A percentile compares a stretch with the other conserved stretches of the same genome.
Conservation (phyloP, 2,888 invertebrate species). For the Alviniconcha strummeri region DNA sequence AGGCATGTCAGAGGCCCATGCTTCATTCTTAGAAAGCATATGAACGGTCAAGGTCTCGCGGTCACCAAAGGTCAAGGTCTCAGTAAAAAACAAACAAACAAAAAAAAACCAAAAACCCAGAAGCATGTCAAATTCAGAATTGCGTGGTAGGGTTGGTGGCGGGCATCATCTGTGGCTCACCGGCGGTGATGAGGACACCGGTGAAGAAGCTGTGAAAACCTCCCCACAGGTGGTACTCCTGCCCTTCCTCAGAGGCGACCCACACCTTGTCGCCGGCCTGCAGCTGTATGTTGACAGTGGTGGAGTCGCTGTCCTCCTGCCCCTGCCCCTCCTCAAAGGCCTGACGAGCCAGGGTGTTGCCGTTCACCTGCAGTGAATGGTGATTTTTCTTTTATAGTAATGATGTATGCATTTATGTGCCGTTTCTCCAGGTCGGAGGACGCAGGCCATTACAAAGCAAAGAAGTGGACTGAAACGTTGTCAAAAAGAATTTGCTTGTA, state of each 20-base stretch:
- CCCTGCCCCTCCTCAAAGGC: constrained; percentile 3
- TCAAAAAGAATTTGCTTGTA: too few species aligned
- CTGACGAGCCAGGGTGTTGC: constrained; percentile 4
- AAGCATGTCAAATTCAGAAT: not conserved
- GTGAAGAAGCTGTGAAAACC: constrained; percentile 13
- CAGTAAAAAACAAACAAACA: too few species aligned
- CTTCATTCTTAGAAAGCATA: too few species aligned
- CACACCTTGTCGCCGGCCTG: constrained; percentile 13
- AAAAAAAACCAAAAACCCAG: too few species aligned
- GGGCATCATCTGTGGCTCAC: not conserved
- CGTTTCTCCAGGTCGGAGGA: too few species aligned
- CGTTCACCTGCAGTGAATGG: not conserved
- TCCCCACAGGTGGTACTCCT: constrained; percentile 14
- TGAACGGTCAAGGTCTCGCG: too few species aligned
- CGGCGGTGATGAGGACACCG: not conserved
- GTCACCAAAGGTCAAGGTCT: too few species aligned
- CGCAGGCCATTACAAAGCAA: too few species aligned
- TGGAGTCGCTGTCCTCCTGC: constrained; percentile 23
- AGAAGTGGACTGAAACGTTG: too few species aligned
- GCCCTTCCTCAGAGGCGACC: constrained; percentile 15
- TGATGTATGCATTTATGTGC: too few species aligned
- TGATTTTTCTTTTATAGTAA: too few species aligned
- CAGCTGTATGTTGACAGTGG: constrained; percentile 5
- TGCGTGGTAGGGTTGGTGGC: not conserved
- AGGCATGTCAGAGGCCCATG: not conserved